Conservation (phyloP, 2,888 invertebrate species). For the Eupithecia inturbata region DNA sequence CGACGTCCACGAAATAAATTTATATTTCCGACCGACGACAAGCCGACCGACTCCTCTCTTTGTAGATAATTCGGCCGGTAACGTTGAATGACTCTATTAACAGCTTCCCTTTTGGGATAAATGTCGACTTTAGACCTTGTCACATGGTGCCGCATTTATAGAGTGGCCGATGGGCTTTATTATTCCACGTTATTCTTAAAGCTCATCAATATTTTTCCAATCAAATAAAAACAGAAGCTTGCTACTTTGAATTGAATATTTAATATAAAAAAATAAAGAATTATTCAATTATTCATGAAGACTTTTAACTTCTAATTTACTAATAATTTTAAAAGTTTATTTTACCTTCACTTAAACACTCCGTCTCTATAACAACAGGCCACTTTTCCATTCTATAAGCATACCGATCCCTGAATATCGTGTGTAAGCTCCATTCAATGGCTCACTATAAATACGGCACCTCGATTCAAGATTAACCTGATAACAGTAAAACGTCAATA, state of each 20-base stretch:
- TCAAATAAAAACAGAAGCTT: not conserved
- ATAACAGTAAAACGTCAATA: conserved; percentile 84
- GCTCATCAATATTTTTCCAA: not conserved
- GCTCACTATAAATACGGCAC: conserved; percentile 70
- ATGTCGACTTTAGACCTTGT: conserved; percentile 75
- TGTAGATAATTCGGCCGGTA: conserved; percentile 83
- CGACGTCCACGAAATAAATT: conserved; percentile 83
- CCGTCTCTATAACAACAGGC: not conserved
- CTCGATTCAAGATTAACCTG: conserved; percentile 72
- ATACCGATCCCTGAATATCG: conserved; percentile 21
- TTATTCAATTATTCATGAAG: too few relatives aligned
- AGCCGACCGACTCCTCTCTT: conserved; percentile 74
- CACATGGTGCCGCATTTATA: conserved; percentile 67
- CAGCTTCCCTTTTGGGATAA: conserved; percentile 84
- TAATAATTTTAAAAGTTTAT: not conserved
- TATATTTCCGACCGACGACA: conserved; percentile 80
- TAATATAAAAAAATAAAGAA: too few relatives aligned
- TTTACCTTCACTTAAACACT: not conserved
- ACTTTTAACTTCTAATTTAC: not conserved
- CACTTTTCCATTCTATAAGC: not conserved
- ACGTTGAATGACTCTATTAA: conserved; percentile 84
- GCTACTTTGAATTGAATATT: not conserved
- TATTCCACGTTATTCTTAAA: not conserved
- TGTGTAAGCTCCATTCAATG: conserved; percentile 43
- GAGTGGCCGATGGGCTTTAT: conserved; percentile 35